Percentiles rank a stretch among this genome's conserved stretches.
Conservation (phyloP, 37 sponge, comb jelly and placozoan genomes). For the Cliona cf. orientalis region DNA sequence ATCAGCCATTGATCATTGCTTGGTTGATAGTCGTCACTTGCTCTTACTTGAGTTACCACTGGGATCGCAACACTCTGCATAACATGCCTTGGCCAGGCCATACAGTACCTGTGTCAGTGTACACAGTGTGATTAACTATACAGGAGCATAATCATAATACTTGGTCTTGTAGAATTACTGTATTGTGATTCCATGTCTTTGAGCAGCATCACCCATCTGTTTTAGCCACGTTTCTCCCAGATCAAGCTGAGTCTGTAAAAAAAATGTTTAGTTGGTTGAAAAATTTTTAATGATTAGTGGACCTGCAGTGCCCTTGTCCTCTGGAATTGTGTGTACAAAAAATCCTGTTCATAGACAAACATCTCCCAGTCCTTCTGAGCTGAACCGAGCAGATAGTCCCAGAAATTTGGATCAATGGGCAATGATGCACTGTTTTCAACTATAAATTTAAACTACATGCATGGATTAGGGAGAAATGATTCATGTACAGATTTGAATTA, state of each 20-base stretch:
- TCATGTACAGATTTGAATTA: not conserved
- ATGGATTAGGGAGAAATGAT: not conserved
- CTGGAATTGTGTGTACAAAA: constrained; percentile 34
- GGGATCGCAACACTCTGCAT: constrained; percentile 63
- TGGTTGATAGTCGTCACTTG: constrained; percentile 75
- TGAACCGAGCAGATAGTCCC: constrained; percentile 70
- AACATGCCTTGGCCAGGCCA: constrained; percentile 75
- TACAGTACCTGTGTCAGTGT: constrained; percentile 82
- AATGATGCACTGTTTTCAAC: constrained; percentile 43
- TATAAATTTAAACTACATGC: constrained; percentile 58
- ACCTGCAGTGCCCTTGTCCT: constrained; percentile 11
- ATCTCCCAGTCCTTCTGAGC: constrained; percentile 57
- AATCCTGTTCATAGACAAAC: constrained; percentile 85
- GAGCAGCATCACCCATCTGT: constrained; percentile 78
- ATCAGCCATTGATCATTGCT: constrained; percentile 81
- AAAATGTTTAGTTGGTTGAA: too few species aligned
- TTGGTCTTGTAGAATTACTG: constrained; percentile 67
- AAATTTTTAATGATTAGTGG: too few species aligned
- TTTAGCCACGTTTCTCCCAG: constrained; percentile 64
- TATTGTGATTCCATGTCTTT: constrained; percentile 65
- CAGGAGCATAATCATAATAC: too few species aligned
- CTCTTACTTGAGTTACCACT: constrained; percentile 77
- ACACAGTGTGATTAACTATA: too few species aligned
- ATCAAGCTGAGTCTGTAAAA: constrained; percentile 17
- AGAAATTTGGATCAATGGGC: constrained; percentile 54